phyloP scores from a whole-genome alignment of 2,113 vertebrate species.

The Nycticebus coucang region DNA sequence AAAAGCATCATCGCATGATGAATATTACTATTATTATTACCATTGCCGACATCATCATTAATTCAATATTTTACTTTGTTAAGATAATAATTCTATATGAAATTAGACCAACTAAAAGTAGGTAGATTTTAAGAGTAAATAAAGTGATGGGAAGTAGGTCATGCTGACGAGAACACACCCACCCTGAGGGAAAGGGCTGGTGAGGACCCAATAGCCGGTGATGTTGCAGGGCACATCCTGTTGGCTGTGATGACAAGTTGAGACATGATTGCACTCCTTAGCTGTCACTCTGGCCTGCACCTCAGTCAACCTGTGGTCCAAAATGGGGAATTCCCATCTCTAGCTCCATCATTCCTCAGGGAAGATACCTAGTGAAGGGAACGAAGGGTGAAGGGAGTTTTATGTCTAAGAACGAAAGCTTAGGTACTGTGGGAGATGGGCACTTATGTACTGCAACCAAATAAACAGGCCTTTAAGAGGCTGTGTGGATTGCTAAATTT shows the following conservation, averaged over 20 bases:
- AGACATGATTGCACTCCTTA: neutral
- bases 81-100: neutral
- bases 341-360: neutral
- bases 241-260: neutral
- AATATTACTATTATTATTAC: neutral
- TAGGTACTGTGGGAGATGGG: neutral
- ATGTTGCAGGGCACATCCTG: neutral
- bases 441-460: neutral
- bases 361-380: neutral
- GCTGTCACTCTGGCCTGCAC: neutral
- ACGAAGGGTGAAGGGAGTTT: neutral
- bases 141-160: neutral
- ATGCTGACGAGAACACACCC: neutral
- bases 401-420: neutral
- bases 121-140: neutral
- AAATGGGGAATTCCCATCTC: neutral
- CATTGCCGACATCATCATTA: neutral
- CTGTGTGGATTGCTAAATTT: neutral
- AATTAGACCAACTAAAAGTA: neutral
- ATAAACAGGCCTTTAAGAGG: neutral
- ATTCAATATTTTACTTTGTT: neutral
- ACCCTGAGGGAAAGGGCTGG: neutral
- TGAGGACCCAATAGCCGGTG: accelerated
- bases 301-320: neutral
- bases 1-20: neutral